Base-by-base conservation (phyloP, 2,888 invertebrate species). In the Drosophila nigricruria region DNA sequence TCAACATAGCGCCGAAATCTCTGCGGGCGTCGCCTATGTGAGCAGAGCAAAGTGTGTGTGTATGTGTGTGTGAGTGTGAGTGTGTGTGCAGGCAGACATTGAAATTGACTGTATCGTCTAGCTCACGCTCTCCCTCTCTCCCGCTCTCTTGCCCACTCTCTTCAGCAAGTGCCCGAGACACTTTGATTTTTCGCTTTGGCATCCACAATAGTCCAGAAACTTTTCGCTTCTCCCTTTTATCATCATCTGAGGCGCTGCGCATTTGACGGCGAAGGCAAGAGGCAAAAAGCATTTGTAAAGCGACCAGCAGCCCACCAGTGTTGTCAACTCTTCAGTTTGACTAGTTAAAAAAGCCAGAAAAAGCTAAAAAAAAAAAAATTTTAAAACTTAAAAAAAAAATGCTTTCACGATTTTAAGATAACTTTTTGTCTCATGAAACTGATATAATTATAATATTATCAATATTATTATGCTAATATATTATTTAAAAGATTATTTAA, bases 271-370 rank as follows among this genome's bases (percentile, higher is more conserved):
- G 66, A 80, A 73, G 70, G 83, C 70, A 69, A 66, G 84, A 75
- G 66, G 81, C 84, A 76, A 83, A 87, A 87, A 76, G 84, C 88
- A 84, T 78, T 82, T 84, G 82, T 68, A 84, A 81, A 72, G 52
- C 71, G 56, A 30, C 9, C 30, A 30, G 30, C 10, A 25, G 25
- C 9, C 30, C 25, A 5, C 5, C 30, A 30, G 30, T 30, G 30
- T 10, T 30, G 30, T 3, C 5, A 9, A 9, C 9, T 27, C 27
- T 27, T 3, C 10, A 10, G 10, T 10, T 30, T 0, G 10, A 30
- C 6, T 5, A 1, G 1, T 27, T 27, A 30, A 30, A 30, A 10
- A 30, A 30, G 30, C 10, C 10, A 30, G 10, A 30, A 30, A 30
- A 10, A 30, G 30, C 30, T 30, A 30, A 30, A 30, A 0, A 30